Base-by-base conservation (phyloP, 2,113 vertebrate genomes). In the Corynorhinus townsendii region DNA sequence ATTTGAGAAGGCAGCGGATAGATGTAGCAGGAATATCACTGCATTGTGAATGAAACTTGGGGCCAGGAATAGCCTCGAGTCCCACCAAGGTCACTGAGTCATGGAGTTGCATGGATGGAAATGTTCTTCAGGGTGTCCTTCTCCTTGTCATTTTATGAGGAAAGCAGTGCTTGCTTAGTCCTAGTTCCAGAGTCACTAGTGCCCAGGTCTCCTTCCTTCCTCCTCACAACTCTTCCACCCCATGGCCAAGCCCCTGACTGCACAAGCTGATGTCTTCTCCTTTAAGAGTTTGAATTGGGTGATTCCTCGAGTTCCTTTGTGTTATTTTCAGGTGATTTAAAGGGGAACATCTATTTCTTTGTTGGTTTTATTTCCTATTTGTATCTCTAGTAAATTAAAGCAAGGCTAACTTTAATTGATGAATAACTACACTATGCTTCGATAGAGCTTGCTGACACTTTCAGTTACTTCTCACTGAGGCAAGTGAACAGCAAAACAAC, bases 381-480 rank as follows among this genome's bases (percentile, higher is more conserved):
- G 2, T 35, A 40, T 24, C 16, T 62, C 56, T n/a, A 90, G 20
- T 49, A 87, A 91, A 85, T 64, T 52, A 77, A 89, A 71, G 40
- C 6, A 47, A 47, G 10, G 9, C 7, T 84, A n/a, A 66, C 22
- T 24, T 81, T 24, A 87, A 76, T 14, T 64, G 5, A 81, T 19
- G n/a, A 7, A 49, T 38, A 14, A 7, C 30, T 73, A 47, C 68
- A 89, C 72, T 2, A n/a, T 11, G 84, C 40, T 68, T 73, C 30
- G 28, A 11, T 49, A 68, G 72, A 77, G 11, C 8, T 72, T 72
- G 81, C 22, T 71, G 86, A 56, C 16, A 66, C 19, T 16, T 80
- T 54, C 72, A 33, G 26, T 77, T 86, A 66, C 43, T 93, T 92
- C n/a, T 95, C n/a, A 90, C 47, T 76, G 33, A 85, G 93, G 35